Percentiles rank a stretch among this genome's conserved stretches.
Evolutionary conservation across 2,797 vertebrate genomes (phyloP).

Genomic region (Schizopygopsis malacanthus): DNA sequence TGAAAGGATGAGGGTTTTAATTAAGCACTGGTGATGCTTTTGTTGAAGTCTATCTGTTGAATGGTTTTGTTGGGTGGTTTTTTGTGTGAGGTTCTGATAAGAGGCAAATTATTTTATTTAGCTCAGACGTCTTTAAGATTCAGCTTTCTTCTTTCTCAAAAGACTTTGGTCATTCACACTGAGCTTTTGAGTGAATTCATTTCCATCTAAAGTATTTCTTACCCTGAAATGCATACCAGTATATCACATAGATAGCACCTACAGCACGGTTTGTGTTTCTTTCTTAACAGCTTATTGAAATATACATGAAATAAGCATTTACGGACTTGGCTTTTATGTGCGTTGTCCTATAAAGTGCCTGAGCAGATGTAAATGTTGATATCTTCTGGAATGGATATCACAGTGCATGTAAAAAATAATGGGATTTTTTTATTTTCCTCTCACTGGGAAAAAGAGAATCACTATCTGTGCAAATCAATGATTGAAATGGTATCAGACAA

Average conservation of each 20-base stretch:
- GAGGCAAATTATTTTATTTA: constrained; percentile 7
- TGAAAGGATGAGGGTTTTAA: constrained; percentile 42
- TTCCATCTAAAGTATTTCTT: not conserved
- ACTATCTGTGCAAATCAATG: constrained; percentile 32
- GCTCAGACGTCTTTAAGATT: constrained; percentile 28
- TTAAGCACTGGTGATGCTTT: constrained; percentile 1
- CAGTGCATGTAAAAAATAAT: not conserved
- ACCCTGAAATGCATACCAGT: not conserved
- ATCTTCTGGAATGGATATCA: constrained; percentile 28
- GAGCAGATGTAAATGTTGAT: constrained; percentile 23
- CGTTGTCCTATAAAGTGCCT: not conserved
- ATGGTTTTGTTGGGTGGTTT: not conserved
- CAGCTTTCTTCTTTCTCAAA: constrained; percentile 8
- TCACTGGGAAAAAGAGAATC: constrained; percentile 1
- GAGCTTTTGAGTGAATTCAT: not conserved
- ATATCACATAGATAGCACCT: not conserved
- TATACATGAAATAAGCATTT: constrained; percentile 16
- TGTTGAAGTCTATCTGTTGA: constrained; percentile 14
- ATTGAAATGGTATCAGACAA: constrained; percentile 10
- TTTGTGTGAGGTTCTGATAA: constrained; percentile 38
- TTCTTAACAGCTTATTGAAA: constrained; percentile 16
- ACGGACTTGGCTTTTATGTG: not conserved
- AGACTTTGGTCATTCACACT: not conserved
- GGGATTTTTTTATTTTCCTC: constrained; percentile 9
- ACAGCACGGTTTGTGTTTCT: not conserved